Evolutionary conservation across 2,113 vertebrate species (phyloP).

Genomic region (Petromus typicus): DNA sequence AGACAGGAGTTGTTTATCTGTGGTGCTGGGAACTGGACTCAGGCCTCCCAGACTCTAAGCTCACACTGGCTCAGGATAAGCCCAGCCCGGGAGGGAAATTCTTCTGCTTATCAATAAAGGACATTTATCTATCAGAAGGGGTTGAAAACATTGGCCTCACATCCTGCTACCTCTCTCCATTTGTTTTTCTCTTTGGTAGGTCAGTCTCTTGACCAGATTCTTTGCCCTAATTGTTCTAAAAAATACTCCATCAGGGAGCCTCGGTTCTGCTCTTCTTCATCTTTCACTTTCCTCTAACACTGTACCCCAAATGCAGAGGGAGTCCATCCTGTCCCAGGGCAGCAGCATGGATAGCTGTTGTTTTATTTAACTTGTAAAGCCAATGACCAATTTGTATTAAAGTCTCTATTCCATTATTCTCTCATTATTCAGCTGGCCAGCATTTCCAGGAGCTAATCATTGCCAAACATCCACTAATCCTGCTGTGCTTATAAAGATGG

Average conservation of each 20-base stretch:
- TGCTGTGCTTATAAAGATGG: background rate
- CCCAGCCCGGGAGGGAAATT: background rate
- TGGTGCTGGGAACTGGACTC: background rate
- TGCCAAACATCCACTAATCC: background rate
- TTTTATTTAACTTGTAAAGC: background rate
- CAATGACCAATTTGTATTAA: background rate
- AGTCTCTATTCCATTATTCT: background rate
- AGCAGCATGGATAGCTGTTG: background rate
- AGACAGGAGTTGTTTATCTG: background rate
- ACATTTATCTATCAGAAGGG: background rate
- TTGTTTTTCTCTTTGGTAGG: background rate
- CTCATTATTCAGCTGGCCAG: background rate
- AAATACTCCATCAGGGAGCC: background rate
- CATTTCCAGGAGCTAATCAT: background rate
- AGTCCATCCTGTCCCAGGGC: background rate
- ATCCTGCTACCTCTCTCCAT: background rate
- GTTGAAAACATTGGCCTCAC: background rate
- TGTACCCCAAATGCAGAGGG: background rate
- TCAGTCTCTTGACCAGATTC: background rate
- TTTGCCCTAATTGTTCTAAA: conserved; percentile 4
- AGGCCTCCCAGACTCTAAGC: too few relatives aligned
- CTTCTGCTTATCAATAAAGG: background rate
- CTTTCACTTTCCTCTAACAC: background rate
- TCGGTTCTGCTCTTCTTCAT: background rate
- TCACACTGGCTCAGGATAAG: background rate